These are phyloP conservation scores for Cliona cf. orientalis DNA, from an alignment of 37 sponge, comb jelly and placozoan genomes.

Conservation along the genomic window DNA sequence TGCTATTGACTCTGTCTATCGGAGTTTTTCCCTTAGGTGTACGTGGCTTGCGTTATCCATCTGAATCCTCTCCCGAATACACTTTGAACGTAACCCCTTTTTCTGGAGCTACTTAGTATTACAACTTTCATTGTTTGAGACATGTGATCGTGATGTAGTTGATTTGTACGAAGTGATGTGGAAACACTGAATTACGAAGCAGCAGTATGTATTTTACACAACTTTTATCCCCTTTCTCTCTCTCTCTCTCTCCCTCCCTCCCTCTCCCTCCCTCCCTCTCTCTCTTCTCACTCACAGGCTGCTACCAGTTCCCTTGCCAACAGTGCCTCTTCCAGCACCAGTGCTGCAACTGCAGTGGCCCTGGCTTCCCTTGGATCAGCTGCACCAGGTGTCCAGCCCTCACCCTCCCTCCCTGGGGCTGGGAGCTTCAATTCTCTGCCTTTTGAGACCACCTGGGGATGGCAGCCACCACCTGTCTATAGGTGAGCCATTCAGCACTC, in stretches of 20 bases:
- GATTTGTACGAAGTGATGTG: no score
- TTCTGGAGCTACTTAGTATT: no score
- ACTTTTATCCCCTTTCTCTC: background rate
- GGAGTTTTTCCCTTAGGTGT: no score
- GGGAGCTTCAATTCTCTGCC: constrained; percentile 46
- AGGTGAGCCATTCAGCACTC: background rate
- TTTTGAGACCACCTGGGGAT: constrained; percentile 67
- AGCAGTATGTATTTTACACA: background rate
- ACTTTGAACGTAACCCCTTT: no score
- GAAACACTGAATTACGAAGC: no score
- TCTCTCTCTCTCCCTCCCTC: background rate
- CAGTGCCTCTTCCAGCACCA: background rate
- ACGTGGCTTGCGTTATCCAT: no score
- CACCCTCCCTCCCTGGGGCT: constrained; percentile 18
- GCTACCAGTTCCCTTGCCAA: background rate
- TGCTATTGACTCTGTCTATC: no score
- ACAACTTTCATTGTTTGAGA: no score
- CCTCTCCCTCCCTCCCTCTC: constrained; percentile 3
- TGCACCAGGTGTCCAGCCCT: constrained; percentile 28
- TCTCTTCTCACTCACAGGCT: background rate
- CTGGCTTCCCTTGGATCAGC: background rate
- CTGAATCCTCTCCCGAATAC: no score
- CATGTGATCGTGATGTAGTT: no score
- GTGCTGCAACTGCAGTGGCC: background rate
- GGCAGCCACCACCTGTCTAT: constrained; percentile 46